Base-by-base conservation (phyloP, 2,113 vertebrate species). In the Rhea americana region DNA sequence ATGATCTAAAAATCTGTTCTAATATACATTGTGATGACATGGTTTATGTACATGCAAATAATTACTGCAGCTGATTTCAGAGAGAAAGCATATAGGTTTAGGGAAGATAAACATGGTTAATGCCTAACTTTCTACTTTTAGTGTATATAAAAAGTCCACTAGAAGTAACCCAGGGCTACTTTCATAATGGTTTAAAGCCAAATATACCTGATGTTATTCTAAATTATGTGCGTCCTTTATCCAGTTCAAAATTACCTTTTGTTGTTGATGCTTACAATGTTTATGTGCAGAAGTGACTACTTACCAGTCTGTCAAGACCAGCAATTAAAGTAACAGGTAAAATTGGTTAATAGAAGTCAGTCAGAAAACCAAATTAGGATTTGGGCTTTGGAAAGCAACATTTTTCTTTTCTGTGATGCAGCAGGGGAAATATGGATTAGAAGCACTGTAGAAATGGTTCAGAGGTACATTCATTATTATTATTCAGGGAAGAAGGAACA, bases 151-250 rank as follows among this genome's bases (percentile, higher is more conserved):
- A 73, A 12, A 13, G 26, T 55, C 53, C 7, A 55, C 24, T 55
- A 24, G 26, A 55, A 55, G 13, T 84, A 84, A 4, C 14, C 45
- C 30, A 43, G 13, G 32, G 11, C 24, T 86, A 61, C 11, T 50
- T 78, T 62, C 30, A 37, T 65, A 20, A 19, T 12, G 45, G 2
- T 5, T 25, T 13, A 37, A 82, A 71, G 21, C 74, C 15, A 73
- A 63, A 56, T 3, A 5, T 1, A 35, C 4, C 35, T 0, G 2
- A 55, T 2, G 6, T 41, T 7, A 39, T 5, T 17, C 7, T 6
- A 10, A 41, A 9, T 7, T 17, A 22, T 5, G 24, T 32, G 51
- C 59, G 37, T 6, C 26, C 55, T 68, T 58, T 16, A n/a, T 9
- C 8, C 47, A 11, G 17, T 8, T 53, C 55, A 19, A 58, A 74